These are phyloP conservation scores for Neolamprologus longior DNA, from an alignment of 2,113 vertebrate species.

Conservation along the genomic window DNA sequence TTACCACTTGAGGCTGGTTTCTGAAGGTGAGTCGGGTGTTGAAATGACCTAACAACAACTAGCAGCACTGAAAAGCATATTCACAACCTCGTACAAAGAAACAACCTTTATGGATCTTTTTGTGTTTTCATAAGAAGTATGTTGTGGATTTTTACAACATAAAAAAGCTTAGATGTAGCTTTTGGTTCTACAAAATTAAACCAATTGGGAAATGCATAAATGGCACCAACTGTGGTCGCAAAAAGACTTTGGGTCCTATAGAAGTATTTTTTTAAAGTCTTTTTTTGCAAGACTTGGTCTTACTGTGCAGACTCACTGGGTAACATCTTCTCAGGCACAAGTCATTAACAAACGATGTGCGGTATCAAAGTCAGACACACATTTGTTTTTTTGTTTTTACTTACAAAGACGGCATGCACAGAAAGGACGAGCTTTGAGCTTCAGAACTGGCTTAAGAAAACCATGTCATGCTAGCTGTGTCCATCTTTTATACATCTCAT, in stretches of 20 bases:
- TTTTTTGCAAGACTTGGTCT: background rate
- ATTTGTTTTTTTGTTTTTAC: background rate
- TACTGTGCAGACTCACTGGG: background rate
- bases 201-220: background rate
- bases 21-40: background rate
- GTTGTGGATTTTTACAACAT: background rate
- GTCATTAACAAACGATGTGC: background rate
- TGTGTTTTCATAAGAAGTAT: background rate
- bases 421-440: background rate
- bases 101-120: background rate
- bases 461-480: fast-evolving
- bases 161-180: background rate
- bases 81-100: background rate
- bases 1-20: background rate
- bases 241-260: background rate
- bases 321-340: background rate
- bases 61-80: background rate
- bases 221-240: background rate
- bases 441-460: background rate
- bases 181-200: background rate
- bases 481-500: background rate
- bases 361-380: background rate
- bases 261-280: background rate
- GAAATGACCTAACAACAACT: background rate
- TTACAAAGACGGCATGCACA: background rate